Evolutionary conservation across 2,113 vertebrate genomes (phyloP), one percentile per base, ranked within the genome.

Genomic region (Strigops habroptila): DNA sequence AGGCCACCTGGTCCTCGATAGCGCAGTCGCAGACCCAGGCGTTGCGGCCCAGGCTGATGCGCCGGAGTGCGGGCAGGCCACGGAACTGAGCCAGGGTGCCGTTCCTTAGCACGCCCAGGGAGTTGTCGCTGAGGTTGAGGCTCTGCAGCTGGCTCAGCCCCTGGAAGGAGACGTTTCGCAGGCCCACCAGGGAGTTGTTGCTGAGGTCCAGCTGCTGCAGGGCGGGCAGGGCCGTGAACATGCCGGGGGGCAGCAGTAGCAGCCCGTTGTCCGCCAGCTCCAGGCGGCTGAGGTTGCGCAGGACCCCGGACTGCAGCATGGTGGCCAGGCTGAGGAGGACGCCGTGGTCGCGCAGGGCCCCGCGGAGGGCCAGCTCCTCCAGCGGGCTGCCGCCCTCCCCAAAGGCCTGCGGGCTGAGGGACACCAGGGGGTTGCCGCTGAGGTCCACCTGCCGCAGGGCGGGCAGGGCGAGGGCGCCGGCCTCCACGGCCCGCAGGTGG

Each of bases 1-100:
- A 99, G 35, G 55, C n/a, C 92, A 98, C 80, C 96, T 98, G 97
- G 85, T 98, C 98, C 64, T 98, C 98, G 0, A 98, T 93, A 68
- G 96, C 81, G 49, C 99, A 99, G 97, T 99, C 98, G 15, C 99
- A 99, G 75, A 96, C 97, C 99, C 99, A 99, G 30, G 98, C 86
- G 85, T 99, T 99, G 86, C 63, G 98, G 43, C 96, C 93, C 81
- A 99, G 97, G 43, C 75, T 85, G 57, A 99, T 64, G 39, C 3
- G 93, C 43, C 49, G 69, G 49, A 99, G 97, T 2, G 46, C 88
- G 0, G 98, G 93, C 69, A 98, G 97, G 59, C 95, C 59, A 48
- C 86, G 97, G 93, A 99, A 88, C 86, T 98, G 98, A 2, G 78
- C 65, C 81, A 99, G 77, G 9, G 98, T 98, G 89, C 76, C 16